Base-by-base conservation (phyloP, 2,797 vertebrate genomes). In the Lagocephalus sceleratus region DNA sequence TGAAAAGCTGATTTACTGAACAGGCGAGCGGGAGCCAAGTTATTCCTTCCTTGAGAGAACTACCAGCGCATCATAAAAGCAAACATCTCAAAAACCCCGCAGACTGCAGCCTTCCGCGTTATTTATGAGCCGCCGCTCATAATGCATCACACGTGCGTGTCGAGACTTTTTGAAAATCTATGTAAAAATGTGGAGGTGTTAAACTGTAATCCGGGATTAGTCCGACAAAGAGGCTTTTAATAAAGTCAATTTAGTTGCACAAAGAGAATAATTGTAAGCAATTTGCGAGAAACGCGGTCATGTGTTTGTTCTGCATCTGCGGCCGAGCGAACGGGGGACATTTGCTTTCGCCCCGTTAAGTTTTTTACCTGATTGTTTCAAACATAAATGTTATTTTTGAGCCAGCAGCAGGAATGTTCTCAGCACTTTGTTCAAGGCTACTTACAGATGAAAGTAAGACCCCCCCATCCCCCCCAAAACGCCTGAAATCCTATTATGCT, bases 371-470 rank as follows among this genome's bases (percentile, higher is more conserved):
- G 32, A 35, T 35, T 35, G 14, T 35, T 35, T 35, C 14, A 35
- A 35, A 35, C 32, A 35, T 14, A 35, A 35, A 14, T 35, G 9
- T 14, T 35, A 35, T 35, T 10, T 35, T 14, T 15, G 32, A 35
- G 32, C 32, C 32, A 12, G 32, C 9, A 10, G 32, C 32, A 35
- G 84, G 84, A 84, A 84, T 83, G 82, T 83, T 73, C 69, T 38
- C 58, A 65, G 49, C 47, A 51, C 40, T 75, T 72, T 57, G 47
- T 73, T 62, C 48, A 57, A 68, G 61, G 76, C 76, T 47, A 1
- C 73, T 75, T 60, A 66, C 73, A 80, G 50, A 82, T 79, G 75
- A 84, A 84, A 80, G 79, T 60, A 74, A 81, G 69, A 73, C 65
- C 74, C 78, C 63, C 68, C 40, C 32, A 7, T 12, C n/a, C n/a